Base-by-base conservation (phyloP, 2,113 vertebrate genomes). In the Mixornis gularis region DNA sequence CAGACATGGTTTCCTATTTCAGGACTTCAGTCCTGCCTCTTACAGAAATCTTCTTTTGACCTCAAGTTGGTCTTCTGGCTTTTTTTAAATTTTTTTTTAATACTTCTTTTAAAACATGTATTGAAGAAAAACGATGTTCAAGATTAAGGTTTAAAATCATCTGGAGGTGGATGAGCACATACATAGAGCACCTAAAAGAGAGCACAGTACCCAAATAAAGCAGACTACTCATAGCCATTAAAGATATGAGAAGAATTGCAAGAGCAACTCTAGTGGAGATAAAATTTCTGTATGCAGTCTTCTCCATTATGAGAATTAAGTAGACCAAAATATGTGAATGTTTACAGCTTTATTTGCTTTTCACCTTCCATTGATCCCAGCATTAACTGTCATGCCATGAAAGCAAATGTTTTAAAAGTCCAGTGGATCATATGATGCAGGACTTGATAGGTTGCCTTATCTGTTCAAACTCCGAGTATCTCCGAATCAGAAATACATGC, bases 261-360 rank as follows among this genome's bases (percentile, higher is more conserved):
- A 60, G 34, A 59, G 15, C 34, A 62, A 2, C 32, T 72, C 38
- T n/a, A 64, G 25, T 11, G 17, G 48, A 95, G 30, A 38, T 20
- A 73, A 77, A 85, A 69, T n/a, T 32, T 65, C 53, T 24, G 15
- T 1, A 5, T 43, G 36, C 9, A 65, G 41, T 29, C 32, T 19
- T 90, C 73, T 68, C 49, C 38, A 29, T 15, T 29, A 46, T 13
- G 18, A 85, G 20, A 56, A 71, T 0, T 24, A 17, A 85, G 17
- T 0, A 1, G 20, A 53, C 17, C 72, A 72, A 89, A 44, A 26
- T 38, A 41, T 0, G 1, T 22, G n/a, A 46, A 41, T 16, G 3
- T 80, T 83, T 79, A 87, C 17, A 88, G 26, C 10, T 83, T 55
- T 76, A 38, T 56, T 69, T 90, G 26, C 27, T 65, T 70, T 94